Conservation (phyloP, 2,113 vertebrate species). For the Machaerirhynchus nigripectus region DNA sequence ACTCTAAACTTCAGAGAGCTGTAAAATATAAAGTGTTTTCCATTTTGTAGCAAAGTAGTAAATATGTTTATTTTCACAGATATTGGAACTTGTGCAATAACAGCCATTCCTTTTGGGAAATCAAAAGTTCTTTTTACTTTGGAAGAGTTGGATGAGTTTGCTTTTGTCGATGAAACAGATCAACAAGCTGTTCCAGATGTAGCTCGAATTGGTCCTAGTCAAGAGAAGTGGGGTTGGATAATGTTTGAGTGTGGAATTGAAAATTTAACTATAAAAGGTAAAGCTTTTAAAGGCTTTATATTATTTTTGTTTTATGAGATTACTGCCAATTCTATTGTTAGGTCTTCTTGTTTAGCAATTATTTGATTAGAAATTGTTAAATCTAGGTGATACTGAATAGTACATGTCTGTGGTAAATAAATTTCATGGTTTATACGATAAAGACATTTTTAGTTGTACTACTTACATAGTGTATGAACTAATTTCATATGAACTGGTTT, state of each 20-base stretch:
- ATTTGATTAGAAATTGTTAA: not conserved
- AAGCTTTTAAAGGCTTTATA: not conserved
- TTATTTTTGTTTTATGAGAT: not conserved
- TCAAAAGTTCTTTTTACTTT: constrained; percentile 98
- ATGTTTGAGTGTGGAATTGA: constrained; percentile 99
- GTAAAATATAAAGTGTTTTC: not conserved
- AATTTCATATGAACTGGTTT: not conserved
- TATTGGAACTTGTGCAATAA: constrained; percentile 92
- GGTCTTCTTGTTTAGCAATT: not conserved
- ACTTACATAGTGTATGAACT: not conserved
- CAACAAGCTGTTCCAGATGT: constrained; percentile 77
- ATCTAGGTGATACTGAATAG: not conserved
- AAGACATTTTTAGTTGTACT: not conserved
- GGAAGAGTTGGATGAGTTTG: constrained; percentile 93
- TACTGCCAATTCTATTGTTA: not conserved
- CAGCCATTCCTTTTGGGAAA: constrained; percentile 97
- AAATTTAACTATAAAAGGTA: constrained; percentile 96
- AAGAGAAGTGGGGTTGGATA: constrained; percentile 99
- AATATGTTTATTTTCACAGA: constrained; percentile 73
- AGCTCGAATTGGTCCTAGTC: constrained; percentile 77
- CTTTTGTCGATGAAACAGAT: constrained; percentile 91
- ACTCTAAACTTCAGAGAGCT: not conserved
- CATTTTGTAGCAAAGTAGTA: not conserved
- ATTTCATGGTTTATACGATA: not conserved
- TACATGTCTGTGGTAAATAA: not conserved